Evolutionary conservation across 1,140 invertebrate genomes (phyloP).

Genomic region (Metaphire vulgaris): DNA sequence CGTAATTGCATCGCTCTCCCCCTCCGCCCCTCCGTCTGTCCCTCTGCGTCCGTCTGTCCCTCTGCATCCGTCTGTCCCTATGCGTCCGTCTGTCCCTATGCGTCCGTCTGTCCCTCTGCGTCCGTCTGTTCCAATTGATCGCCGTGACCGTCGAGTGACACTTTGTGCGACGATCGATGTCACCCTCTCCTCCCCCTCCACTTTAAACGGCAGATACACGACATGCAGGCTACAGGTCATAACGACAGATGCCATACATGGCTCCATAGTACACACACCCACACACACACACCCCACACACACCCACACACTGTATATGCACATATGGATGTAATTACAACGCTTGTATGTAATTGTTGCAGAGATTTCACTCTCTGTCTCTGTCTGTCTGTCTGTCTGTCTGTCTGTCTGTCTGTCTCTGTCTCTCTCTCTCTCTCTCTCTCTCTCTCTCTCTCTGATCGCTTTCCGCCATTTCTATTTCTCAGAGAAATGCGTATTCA

Average conservation of each 20-base stretch:
- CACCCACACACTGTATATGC: too few relatives aligned
- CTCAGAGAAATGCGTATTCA: too few relatives aligned
- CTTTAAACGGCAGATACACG: too few relatives aligned
- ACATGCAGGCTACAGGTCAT: too few relatives aligned
- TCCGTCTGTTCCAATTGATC: background rate
- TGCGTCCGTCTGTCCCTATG: background rate
- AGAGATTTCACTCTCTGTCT: background rate
- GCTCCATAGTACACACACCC: too few relatives aligned
- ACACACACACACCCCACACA: too few relatives aligned
- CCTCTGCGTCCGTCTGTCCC: background rate
- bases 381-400: background rate
- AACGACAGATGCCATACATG: too few relatives aligned
- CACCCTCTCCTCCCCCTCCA: background rate
- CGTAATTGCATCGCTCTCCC: background rate
- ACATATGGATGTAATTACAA: too few relatives aligned
- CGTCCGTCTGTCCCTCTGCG: background rate
- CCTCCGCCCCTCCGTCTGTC: background rate
- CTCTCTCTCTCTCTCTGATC: background rate
- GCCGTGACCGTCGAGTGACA: too few relatives aligned
- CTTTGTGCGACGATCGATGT: too few relatives aligned
- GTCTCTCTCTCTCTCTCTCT: background rate
- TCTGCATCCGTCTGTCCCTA: background rate
- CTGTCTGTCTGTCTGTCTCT: background rate
- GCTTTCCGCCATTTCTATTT: too few relatives aligned
- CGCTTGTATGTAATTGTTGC: too few relatives aligned